Evolutionary conservation across 2,797 vertebrate species (phyloP).

Genomic region (Chrosomus eos): DNA sequence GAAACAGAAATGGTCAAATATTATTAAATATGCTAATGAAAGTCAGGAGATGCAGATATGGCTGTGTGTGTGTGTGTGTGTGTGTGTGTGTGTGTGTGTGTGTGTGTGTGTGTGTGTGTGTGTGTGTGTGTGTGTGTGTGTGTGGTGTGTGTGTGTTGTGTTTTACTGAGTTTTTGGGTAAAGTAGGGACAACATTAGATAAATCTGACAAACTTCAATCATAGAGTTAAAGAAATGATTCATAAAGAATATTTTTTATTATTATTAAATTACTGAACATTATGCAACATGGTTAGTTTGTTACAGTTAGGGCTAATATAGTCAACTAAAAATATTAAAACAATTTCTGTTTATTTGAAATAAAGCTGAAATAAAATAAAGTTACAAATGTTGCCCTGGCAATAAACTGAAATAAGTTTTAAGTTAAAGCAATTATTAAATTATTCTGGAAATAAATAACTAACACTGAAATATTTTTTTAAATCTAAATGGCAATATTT

Average conservation of each 20-base stretch:
- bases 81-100: neutral
- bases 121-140: too few species aligned
- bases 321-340: neutral
- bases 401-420: neutral
- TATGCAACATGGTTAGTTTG: neutral
- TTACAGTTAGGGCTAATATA: neutral
- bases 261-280: neutral
- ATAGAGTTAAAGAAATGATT: neutral
- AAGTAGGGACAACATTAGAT: neutral
- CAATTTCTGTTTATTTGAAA: neutral
- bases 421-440: too few species aligned
- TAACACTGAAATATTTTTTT: too few species aligned
- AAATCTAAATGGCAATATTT: too few species aligned
- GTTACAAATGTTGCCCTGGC: neutral
- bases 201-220: neutral
- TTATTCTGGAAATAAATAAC: too few species aligned
- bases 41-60: slow-evolving; percentile 13
- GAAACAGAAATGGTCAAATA: slow-evolving; percentile 32
- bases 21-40: slow-evolving; percentile 38
- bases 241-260: neutral
- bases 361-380: neutral
- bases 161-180: neutral
- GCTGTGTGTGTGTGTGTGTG: neutral
- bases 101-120: neutral
- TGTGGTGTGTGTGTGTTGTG: neutral